phyloP scores from a whole-genome alignment of 2,888 invertebrate genomes.

The Anagyrus pseudococci region DNA sequence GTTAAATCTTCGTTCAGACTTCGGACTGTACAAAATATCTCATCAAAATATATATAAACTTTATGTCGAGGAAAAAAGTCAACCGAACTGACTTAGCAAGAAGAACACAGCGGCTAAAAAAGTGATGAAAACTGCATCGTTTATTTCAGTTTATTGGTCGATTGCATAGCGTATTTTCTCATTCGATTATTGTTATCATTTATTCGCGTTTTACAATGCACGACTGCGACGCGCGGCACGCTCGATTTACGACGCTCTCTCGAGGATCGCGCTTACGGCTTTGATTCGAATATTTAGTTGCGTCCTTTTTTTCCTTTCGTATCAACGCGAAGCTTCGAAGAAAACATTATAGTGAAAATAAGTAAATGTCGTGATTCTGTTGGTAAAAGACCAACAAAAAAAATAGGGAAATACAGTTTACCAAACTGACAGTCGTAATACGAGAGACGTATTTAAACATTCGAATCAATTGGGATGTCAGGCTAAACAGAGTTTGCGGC shows the following conservation, averaged over 20 bases:
- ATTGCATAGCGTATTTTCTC: not conserved
- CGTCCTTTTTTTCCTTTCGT: no score
- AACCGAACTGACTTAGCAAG: conserved; percentile 34
- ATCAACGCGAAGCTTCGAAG: no score
- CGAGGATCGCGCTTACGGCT: no score
- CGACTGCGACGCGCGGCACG: not conserved
- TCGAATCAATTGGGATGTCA: no score
- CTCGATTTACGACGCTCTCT: not conserved
- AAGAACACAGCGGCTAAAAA: conserved; percentile 36
- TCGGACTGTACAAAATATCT: conserved; percentile 5
- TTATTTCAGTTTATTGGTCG: no score
- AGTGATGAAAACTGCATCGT: no score
- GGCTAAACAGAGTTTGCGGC: not conserved
- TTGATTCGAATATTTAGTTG: not conserved
- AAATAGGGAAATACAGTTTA: no score
- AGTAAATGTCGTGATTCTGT: no score
- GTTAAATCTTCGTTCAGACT: not conserved
- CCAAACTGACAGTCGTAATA: no score
- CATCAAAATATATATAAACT: conserved; percentile 36
- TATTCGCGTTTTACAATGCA: not conserved
- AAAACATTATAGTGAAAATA: no score
- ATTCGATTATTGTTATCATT: not conserved
- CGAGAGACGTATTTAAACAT: no score
- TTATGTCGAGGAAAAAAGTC: conserved; percentile 26
- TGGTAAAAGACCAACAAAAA: no score